These are phyloP conservation scores for Cetoscarus ocellatus DNA, from an alignment of 2,797 vertebrate genomes.

Conservation along the genomic window DNA sequence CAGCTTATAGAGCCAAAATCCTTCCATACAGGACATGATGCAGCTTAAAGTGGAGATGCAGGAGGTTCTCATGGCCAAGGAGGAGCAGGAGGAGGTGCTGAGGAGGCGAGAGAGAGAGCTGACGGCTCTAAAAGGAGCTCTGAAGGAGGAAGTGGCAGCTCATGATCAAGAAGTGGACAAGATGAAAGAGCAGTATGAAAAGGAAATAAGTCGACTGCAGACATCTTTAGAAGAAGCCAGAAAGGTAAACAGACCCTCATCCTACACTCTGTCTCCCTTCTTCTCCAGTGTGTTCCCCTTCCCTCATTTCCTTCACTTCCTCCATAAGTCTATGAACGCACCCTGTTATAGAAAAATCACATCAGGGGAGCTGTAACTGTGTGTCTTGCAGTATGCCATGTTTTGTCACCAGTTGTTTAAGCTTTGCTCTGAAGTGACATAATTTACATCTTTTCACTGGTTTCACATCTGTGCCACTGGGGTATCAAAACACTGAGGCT, in stretches of 20 bases:
- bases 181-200: slow-evolving; percentile 92
- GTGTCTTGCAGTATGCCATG: slow-evolving; percentile 28
- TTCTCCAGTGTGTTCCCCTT: slow-evolving; percentile 30
- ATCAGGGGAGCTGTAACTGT: slow-evolving; percentile 40
- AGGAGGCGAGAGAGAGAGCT: slow-evolving; percentile 94
- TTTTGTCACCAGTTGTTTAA: slow-evolving; percentile 32
- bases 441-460: slow-evolving; percentile 41
- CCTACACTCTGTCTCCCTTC: background rate
- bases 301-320: slow-evolving; percentile 42
- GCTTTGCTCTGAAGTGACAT: slow-evolving; percentile 39
- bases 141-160: slow-evolving; percentile 96
- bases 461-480: slow-evolving; percentile 22
- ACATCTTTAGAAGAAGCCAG: slow-evolving; percentile 87
- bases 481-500: slow-evolving; percentile 7
- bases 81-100: slow-evolving; percentile 94
- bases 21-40: slow-evolving; percentile 87
- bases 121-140: slow-evolving; percentile 94
- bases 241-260: slow-evolving; percentile 83
- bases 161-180: slow-evolving; percentile 96
- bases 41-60: slow-evolving; percentile 91
- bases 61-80: slow-evolving; percentile 89
- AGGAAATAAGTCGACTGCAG: slow-evolving; percentile 87
- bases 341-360: slow-evolving; percentile 59
- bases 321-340: slow-evolving; percentile 53
- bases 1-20: too few species aligned